Percentiles rank a stretch among this genome's conserved stretches.
Evolutionary conservation across 1,140 invertebrate species (phyloP).

Genomic region (Proales similis): DNA sequence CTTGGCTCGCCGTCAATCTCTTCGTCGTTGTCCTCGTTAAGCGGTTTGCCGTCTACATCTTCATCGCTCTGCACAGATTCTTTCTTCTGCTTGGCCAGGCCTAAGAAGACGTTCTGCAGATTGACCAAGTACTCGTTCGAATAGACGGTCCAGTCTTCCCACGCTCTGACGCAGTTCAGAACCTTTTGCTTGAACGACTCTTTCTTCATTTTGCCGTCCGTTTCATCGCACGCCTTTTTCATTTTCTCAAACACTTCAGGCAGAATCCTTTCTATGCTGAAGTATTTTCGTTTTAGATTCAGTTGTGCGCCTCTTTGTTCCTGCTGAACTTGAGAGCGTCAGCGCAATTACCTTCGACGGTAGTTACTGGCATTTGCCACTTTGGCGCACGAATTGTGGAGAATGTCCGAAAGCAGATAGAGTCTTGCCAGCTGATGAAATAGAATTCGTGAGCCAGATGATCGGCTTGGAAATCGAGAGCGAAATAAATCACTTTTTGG

Average conservation of each 20-base stretch:
- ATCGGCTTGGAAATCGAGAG: background rate
- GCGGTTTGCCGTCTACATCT: conserved; percentile 35
- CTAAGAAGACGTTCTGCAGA: conserved; percentile 82
- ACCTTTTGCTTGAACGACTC: conserved; percentile 63
- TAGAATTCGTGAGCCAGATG: conserved; percentile 6
- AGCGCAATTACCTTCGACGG: conserved; percentile 70
- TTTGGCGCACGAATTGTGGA: conserved; percentile 92
- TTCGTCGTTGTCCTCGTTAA: conserved; percentile 23
- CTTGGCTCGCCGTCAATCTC: conserved; percentile 19
- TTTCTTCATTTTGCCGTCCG: conserved; percentile 61
- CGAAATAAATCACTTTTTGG: conserved; percentile 62
- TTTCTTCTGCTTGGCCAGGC: conserved; percentile 49
- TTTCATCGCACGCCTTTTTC: conserved; percentile 65
- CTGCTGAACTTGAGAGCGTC: no score
- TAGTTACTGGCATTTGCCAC: conserved; percentile 94
- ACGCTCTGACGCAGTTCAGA: conserved; percentile 84
- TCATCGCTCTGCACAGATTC: background rate
- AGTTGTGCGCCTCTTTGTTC: background rate
- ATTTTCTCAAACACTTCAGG: conserved; percentile 76
- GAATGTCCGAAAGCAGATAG: conserved; percentile 90
- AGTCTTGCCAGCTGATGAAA: conserved; percentile 70
- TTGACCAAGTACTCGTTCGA: conserved; percentile 82
- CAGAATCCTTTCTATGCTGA: conserved; percentile 74
- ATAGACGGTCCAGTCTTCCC: conserved; percentile 97
- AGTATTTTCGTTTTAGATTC: conserved; percentile 12